Percentiles rank a stretch among this genome's conserved stretches.
phyloP scores from a whole-genome alignment of 2,797 vertebrate genomes.

The Aulostomus chinensis region DNA sequence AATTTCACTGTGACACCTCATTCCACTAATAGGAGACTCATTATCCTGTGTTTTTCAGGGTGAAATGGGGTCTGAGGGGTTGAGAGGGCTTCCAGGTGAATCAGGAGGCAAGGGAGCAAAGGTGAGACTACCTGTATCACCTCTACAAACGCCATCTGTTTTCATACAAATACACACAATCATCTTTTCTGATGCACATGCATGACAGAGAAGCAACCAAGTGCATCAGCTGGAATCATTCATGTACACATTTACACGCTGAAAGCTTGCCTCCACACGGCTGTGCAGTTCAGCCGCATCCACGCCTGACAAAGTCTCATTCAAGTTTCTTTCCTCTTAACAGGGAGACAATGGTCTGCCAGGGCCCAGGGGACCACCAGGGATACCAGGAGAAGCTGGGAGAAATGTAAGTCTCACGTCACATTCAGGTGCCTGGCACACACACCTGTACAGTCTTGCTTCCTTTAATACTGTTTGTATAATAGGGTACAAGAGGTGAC shows the following conservation, averaged over 20 bases:
- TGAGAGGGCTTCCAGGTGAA: slow-evolving; percentile 77
- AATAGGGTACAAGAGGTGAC: slow-evolving; percentile 89
- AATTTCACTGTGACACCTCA: background rate
- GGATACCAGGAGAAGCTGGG: slow-evolving; percentile 82
- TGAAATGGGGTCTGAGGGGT: slow-evolving; percentile 79
- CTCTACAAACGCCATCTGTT: no score
- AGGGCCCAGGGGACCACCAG: slow-evolving; percentile 89
- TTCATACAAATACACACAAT: no score
- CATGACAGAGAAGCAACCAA: no score
- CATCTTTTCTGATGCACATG: no score
- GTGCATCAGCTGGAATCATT: no score
- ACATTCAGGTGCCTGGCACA: background rate
- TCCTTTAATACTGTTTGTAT: slow-evolving; percentile 24
- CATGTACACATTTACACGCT: no score
- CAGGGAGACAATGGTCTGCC: slow-evolving; percentile 92
- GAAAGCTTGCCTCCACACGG: no score
- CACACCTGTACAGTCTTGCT: background rate
- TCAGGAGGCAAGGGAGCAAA: slow-evolving; percentile 76
- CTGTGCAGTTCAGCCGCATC: no score
- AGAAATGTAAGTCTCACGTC: slow-evolving; percentile 81
- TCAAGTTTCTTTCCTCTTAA: slow-evolving; percentile 18
- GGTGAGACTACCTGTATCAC: slow-evolving; percentile 46
- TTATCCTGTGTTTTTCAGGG: slow-evolving; percentile 68
- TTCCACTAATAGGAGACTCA: slow-evolving; percentile 7
- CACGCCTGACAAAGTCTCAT: no score